Percentiles rank a stretch among this genome's conserved stretches.
phyloP scores from a whole-genome alignment of 2,888 invertebrate species.

The Hylaea fasciaria region DNA sequence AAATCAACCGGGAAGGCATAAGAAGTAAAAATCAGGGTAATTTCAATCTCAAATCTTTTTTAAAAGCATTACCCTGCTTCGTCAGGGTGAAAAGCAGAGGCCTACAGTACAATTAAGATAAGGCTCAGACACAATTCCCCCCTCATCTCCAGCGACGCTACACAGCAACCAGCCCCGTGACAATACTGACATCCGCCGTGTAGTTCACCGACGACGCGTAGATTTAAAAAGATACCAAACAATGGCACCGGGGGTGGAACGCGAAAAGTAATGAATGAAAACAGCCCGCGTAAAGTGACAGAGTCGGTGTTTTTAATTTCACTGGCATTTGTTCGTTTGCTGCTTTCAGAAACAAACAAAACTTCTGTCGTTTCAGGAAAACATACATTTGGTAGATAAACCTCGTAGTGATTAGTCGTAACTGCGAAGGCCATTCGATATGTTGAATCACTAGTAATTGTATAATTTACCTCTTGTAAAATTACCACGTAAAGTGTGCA shows the following conservation, averaged over 20 bases:
- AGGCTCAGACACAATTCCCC: slow-evolving; percentile 6
- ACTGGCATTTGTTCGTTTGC: too few species aligned
- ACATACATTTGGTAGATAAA: too few species aligned
- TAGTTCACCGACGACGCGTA: slow-evolving; percentile 4
- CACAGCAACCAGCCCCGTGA: slow-evolving; percentile 3
- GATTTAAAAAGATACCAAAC: slow-evolving; percentile 28
- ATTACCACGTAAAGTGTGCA: background rate
- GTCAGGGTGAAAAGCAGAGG: background rate
- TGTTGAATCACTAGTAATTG: background rate
- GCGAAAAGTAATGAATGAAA: slow-evolving; percentile 19
- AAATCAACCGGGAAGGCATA: too few species aligned
- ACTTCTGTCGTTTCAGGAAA: too few species aligned
- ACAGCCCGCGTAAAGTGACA: background rate
- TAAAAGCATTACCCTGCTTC: too few species aligned
- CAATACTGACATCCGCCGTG: slow-evolving; percentile 8
- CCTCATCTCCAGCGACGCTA: background rate
- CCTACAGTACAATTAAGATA: slow-evolving; percentile 1
- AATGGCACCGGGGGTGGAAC: slow-evolving; percentile 9
- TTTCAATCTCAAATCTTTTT: too few species aligned
- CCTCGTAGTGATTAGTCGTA: background rate
- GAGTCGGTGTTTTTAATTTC: background rate
- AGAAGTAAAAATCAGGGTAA: too few species aligned
- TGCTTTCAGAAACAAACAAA: slow-evolving; percentile 2
- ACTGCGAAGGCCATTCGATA: too few species aligned
- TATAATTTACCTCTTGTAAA: background rate